These are phyloP conservation scores for Laupala kohalensis DNA, from an alignment of 1,140 invertebrate species.

Conservation along the genomic window DNA sequence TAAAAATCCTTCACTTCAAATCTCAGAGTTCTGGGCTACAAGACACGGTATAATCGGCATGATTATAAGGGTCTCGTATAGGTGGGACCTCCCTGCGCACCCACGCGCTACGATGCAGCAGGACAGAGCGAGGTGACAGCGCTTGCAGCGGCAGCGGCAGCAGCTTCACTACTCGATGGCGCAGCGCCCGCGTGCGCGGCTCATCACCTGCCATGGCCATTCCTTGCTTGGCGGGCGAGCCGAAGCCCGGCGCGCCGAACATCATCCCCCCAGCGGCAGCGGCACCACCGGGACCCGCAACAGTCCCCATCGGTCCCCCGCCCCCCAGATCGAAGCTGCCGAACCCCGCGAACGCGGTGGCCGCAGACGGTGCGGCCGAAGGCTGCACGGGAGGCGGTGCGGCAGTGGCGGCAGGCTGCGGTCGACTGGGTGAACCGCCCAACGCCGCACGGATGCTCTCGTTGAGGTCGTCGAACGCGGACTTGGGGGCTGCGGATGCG, in stretches of 20 bases:
- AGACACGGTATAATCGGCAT: too few species aligned
- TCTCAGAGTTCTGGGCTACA: too few species aligned
- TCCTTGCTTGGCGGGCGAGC: slow-evolving; percentile 17
- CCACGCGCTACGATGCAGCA: not conserved
- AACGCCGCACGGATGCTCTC: slow-evolving; percentile 53
- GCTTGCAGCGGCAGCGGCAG: too few species aligned
- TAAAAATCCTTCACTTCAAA: too few species aligned
- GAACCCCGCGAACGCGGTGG: slow-evolving; percentile 8
- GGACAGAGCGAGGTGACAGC: not conserved
- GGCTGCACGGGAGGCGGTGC: slow-evolving; percentile 1
- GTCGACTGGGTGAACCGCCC: slow-evolving; percentile 43
- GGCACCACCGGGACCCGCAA: not conserved
- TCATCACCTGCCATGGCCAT: slow-evolving; percentile 21
- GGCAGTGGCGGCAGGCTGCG: slow-evolving; percentile 20
- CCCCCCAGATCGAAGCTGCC: not conserved
- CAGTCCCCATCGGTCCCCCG: slow-evolving; percentile 13
- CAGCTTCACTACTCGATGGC: not conserved
- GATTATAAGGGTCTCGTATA: too few species aligned
- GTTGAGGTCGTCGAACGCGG: slow-evolving; percentile 55
- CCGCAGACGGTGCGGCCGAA: not conserved
- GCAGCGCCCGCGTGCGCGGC: too few species aligned
- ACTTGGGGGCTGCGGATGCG: slow-evolving; percentile 29
- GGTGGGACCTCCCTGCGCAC: not conserved
- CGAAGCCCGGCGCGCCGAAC: slow-evolving; percentile 14
- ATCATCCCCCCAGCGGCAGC: slow-evolving; percentile 17